Base-by-base conservation (phyloP, 2,113 vertebrate genomes). In the Chauna torquata region DNA sequence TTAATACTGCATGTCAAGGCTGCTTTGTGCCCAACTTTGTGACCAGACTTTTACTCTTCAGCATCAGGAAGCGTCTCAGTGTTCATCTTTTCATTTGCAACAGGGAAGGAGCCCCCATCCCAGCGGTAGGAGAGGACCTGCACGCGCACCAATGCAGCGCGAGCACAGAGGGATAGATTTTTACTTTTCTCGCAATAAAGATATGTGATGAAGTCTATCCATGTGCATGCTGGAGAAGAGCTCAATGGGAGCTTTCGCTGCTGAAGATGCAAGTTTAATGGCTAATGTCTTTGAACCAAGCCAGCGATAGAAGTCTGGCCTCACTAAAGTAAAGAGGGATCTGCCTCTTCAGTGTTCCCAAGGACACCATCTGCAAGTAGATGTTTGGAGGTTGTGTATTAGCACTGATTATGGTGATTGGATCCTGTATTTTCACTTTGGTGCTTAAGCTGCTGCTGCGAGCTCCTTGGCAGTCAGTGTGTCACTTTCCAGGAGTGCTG, bases 111-210 rank as follows among this genome's bases (percentile, higher is more conserved):
- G 94, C 12, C 59, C 97, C 36, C 95, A 96, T 44, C 49, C 81
- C 10, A 96, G 96, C 96, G 97, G 97, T 77, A 98, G 65, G 86
- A 98, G 95, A 47, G 98, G 97, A 23, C 95, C 97, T 3, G 98
- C 98, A 7, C 90, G 94, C 76, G 69, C 65, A 0, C 96, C 98
- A 25, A 91, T 17, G 4, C 98, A 98, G 74, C 98, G 97, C 84
- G 92, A 90, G 44, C 97, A 98, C 97, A 96, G 98, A 96, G 98
- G 98, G 75, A 97, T 98, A 8, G 98, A 99, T 80, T 99, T 99
- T 93, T 99, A 98, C 89, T 99, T 99, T 82, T 98, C 98, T 78
- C 95, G 19, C 72, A 98, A 98, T 91, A 99, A 98, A 82, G 95
- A 97, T 45, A 38, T 84, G 12, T 95, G 69, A 95, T 34, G 76